phyloP scores from a whole-genome alignment of 2,888 invertebrate genomes.

The Tipula lateralis region DNA sequence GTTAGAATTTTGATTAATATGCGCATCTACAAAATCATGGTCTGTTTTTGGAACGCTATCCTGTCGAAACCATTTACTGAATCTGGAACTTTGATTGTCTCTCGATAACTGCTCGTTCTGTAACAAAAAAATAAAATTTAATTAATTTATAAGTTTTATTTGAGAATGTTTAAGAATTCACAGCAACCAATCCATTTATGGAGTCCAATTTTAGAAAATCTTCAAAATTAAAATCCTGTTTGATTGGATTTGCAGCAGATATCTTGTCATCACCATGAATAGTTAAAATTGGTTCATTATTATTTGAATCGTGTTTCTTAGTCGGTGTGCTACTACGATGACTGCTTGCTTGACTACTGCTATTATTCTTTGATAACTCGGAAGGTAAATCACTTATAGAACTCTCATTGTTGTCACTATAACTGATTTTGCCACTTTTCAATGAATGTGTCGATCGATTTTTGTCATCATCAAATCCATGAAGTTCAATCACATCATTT shows the following conservation, averaged over 20 bases:
- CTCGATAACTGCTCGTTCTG: background rate
- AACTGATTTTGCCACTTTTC: background rate
- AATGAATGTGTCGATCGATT: background rate
- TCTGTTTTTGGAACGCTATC: background rate
- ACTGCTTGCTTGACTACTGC: background rate
- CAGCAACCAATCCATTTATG: background rate
- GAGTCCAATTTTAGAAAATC: background rate
- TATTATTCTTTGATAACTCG: background rate
- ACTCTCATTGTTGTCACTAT: background rate
- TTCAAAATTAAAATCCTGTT: background rate
- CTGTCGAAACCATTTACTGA: slow-evolving; percentile 11
- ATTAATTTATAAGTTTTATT: background rate
- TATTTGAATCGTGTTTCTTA: background rate
- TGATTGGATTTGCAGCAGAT: background rate
- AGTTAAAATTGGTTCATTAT: background rate
- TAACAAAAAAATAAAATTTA: background rate
- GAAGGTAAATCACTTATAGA: background rate
- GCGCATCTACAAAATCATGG: background rate
- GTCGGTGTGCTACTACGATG: slow-evolving; percentile 11
- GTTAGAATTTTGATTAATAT: background rate
- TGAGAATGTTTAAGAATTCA: background rate
- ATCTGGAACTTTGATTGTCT: background rate
- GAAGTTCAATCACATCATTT: slow-evolving; percentile 45
- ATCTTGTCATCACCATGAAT: background rate
- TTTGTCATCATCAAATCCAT: slow-evolving; percentile 41